Evolutionary conservation across 2,888 invertebrate species (phyloP).

Genomic region (Drosophila ezoana): DNA sequence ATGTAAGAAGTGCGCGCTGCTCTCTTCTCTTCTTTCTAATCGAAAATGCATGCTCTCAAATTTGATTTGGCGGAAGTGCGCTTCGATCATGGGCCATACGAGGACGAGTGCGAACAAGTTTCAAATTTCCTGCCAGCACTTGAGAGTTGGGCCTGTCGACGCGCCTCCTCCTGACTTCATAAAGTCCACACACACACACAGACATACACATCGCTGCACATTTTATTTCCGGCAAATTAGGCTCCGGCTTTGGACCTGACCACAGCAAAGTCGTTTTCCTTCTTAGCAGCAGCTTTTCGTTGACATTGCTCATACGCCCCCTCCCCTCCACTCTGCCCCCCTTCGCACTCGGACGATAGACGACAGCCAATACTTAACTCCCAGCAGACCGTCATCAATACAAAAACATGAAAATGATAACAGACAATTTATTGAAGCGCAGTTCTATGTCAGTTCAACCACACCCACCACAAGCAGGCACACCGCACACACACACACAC

Average conservation of each 20-base stretch:
- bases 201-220: conserved; percentile 73
- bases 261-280: conserved; percentile 36
- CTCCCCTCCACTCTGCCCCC: neutral
- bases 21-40: conserved; percentile 20
- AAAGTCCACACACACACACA: conserved; percentile 46
- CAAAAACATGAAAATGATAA: conserved; percentile 77
- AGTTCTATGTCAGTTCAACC: conserved; percentile 37
- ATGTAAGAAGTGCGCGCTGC: neutral
- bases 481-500: conserved; percentile 1
- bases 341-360: neutral
- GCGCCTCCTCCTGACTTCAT: conserved; percentile 56
- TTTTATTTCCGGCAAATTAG: conserved; percentile 80
- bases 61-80: conserved; percentile 63
- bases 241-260: conserved; percentile 37
- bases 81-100: conserved; percentile 13
- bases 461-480: conserved; percentile 16
- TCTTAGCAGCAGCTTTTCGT: conserved; percentile 58
- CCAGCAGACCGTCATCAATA: conserved; percentile 68
- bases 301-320: conserved; percentile 63
- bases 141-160: conserved; percentile 18
- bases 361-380: conserved; percentile 22
- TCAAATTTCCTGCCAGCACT: conserved; percentile 67
- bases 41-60: conserved; percentile 54
- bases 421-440: conserved; percentile 77
- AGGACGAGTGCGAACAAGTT: conserved; percentile 62